Evolutionary conservation across 1,140 invertebrate genomes (phyloP).

Genomic region (Bombus affinis): DNA sequence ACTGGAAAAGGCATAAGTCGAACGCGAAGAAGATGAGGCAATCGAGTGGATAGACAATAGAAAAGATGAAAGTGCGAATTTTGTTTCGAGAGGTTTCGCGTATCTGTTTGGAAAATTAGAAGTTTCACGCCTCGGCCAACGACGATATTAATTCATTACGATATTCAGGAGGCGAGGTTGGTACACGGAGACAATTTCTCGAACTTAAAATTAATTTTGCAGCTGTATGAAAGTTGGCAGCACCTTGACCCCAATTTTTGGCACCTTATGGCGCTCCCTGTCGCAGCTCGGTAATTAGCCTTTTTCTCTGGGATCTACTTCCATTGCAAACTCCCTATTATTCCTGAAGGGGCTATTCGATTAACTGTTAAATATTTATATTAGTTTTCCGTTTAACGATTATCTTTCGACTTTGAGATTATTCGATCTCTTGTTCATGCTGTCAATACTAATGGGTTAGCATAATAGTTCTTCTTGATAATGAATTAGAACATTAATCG

Average conservation of each 20-base stretch:
- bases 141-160: background rate
- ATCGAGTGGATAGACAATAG: too few relatives aligned
- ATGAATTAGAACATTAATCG: background rate
- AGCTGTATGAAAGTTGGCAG: background rate
- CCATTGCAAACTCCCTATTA: too few relatives aligned
- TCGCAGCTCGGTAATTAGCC: background rate
- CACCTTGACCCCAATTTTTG: background rate
- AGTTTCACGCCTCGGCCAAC: background rate
- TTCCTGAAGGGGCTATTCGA: background rate
- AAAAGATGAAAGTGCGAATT: constrained; percentile 1
- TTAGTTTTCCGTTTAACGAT: background rate
- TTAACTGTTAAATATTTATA: background rate
- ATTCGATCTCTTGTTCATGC: too few relatives aligned
- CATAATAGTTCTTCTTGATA: background rate
- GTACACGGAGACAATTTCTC: background rate
- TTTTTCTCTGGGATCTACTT: background rate
- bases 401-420: background rate
- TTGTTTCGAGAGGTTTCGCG: too few relatives aligned
- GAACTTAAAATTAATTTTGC: constrained; percentile 25
- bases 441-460: background rate
- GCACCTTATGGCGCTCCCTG: too few relatives aligned
- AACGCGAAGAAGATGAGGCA: too few relatives aligned
- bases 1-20: too few relatives aligned
- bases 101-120: background rate
- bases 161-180: background rate